A percentile compares a stretch with the other conserved stretches of the same genome.
phyloP scores from a whole-genome alignment of 2,888 invertebrate genomes.

The Eupsilia transversa region DNA sequence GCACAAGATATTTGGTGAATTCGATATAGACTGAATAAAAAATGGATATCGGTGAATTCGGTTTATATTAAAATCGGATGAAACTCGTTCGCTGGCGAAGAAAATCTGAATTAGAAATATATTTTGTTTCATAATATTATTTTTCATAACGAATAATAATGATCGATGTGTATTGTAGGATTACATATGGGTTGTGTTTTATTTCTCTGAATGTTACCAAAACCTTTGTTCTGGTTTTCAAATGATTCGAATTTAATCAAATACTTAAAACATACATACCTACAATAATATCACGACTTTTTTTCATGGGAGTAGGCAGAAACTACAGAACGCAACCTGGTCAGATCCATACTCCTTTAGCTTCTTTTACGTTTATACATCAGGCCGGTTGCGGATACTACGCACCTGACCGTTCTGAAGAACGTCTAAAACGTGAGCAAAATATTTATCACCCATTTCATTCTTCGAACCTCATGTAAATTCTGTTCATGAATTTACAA shows the following conservation, averaged over 20 bases:
- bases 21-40: conserved; percentile 13
- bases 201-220: too few species aligned
- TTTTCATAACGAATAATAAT: not conserved
- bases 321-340: too few species aligned
- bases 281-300: not conserved
- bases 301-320: not conserved
- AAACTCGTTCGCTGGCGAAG: not conserved
- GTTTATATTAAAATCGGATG: conserved; percentile 17
- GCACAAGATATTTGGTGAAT: conserved; percentile 27
- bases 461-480: not conserved
- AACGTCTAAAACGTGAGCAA: not conserved
- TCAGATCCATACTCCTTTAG: not conserved
- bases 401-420: not conserved
- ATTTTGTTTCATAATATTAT: not conserved
- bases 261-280: not conserved
- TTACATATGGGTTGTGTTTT: not conserved
- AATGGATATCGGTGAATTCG: conserved; percentile 9
- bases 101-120: conserved; percentile 5
- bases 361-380: not conserved
- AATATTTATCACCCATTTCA: not conserved
- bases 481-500: not conserved
- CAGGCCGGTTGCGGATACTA: not conserved
- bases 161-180: not conserved
- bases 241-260: not conserved
- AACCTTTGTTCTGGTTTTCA: not conserved